These are phyloP conservation scores for Nothura maculosa DNA, from an alignment of 2,797 vertebrate species.

Conservation along the genomic window DNA sequence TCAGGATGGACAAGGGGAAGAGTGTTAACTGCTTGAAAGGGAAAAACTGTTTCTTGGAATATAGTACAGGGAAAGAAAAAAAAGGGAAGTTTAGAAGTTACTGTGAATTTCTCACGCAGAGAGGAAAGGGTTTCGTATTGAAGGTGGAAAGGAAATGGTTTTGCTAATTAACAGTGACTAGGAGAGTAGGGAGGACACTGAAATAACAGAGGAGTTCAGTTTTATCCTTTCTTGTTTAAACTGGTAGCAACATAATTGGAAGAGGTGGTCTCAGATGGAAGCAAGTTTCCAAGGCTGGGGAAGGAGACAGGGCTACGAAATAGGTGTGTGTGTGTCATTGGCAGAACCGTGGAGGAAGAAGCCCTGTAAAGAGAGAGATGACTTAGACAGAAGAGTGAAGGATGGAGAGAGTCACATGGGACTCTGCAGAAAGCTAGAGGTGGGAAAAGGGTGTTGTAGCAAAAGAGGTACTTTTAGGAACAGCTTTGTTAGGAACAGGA, in stretches of 20 bases:
- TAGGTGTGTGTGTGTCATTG: neutral
- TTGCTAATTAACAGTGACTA: neutral
- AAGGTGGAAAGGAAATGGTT: neutral
- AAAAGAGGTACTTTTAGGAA: neutral
- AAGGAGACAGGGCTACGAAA: neutral
- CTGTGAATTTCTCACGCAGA: neutral
- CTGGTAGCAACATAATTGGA: neutral
- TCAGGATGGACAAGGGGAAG: constrained; percentile 37
- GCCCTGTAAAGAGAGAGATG: neutral
- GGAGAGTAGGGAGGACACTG: neutral
- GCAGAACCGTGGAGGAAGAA: neutral
- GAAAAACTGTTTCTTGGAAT: neutral
- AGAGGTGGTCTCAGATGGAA: neutral
- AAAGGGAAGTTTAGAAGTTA: neutral
- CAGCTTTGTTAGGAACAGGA: neutral
- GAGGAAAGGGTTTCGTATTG: neutral
- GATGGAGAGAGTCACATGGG: neutral
- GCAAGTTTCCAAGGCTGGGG: neutral
- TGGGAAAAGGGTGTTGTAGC: neutral
- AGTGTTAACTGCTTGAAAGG: neutral
- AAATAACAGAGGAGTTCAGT: neutral
- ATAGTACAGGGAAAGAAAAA: neutral
- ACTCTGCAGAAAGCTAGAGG: neutral
- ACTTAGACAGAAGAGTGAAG: neutral
- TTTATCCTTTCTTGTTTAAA: neutral